A percentile compares a stretch with the other conserved stretches of the same genome.
These are phyloP conservation scores for Orthosia gothica DNA, from an alignment of 2,888 invertebrate genomes.

Conservation along the genomic window DNA sequence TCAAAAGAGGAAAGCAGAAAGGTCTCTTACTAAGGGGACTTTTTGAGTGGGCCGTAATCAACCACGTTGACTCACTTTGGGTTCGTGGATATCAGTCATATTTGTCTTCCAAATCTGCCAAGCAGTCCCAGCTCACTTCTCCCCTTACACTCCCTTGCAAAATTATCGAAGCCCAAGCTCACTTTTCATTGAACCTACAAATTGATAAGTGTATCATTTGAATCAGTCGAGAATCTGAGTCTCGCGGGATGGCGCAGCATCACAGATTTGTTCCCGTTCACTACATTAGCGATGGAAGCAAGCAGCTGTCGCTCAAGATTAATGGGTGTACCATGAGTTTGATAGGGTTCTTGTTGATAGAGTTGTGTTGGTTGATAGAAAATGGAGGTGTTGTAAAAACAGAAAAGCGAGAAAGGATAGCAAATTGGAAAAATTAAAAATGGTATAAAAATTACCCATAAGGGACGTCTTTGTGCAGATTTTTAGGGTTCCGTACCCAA, in stretches of 20 bases:
- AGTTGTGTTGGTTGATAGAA: not conserved
- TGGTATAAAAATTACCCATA: not conserved
- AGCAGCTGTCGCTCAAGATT: conserved; percentile 68
- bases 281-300: conserved; percentile 80
- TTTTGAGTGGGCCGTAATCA: too few species aligned
- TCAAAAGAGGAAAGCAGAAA: not conserved
- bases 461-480: too few species aligned
- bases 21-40: too few species aligned
- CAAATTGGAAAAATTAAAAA: not conserved
- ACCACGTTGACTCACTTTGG: too few species aligned
- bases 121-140: not conserved
- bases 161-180: conserved; percentile 9
- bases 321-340: conserved; percentile 68
- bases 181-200: conserved; percentile 21
- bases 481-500: too few species aligned
- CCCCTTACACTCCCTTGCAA: not conserved
- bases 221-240: conserved; percentile 42
- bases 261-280: conserved; percentile 78
- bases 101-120: not conserved
- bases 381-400: not conserved
- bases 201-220: conserved; percentile 49
- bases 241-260: conserved; percentile 64
- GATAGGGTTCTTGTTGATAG: conserved; percentile 21
- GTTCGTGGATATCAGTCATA: too few species aligned
- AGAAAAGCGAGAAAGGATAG: not conserved